Conservation (phyloP, 2,113 vertebrate species). For the Stegastes partitus region DNA sequence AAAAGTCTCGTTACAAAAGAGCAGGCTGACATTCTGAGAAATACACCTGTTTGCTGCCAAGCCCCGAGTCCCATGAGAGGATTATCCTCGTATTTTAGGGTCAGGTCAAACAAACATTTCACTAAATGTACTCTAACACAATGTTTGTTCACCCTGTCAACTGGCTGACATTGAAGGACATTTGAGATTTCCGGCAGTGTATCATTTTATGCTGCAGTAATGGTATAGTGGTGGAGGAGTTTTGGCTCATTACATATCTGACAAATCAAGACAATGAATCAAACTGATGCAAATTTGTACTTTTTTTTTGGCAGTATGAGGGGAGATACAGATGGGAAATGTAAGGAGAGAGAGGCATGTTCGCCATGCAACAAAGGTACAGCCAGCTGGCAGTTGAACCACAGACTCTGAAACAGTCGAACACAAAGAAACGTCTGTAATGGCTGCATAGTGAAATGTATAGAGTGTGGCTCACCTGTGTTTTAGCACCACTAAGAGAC, state of each 20-base stretch:
- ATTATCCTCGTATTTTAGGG: neutral
- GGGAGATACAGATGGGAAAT: neutral
- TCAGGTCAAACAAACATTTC: neutral
- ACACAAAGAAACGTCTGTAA: neutral
- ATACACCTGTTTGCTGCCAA: slow-evolving; percentile 4
- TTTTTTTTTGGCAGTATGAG: neutral
- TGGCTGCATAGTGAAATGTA: too few species aligned
- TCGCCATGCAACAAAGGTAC: neutral
- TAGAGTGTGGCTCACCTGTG: neutral
- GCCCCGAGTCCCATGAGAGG: neutral
- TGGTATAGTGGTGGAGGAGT: too few species aligned
- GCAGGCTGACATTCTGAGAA: neutral
- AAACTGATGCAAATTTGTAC: too few species aligned
- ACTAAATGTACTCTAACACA: neutral
- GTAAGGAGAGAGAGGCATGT: neutral
- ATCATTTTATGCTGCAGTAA: neutral
- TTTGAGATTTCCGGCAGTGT: neutral
- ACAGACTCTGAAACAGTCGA: too few species aligned
- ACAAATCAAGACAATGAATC: too few species aligned
- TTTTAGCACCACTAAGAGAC: neutral
- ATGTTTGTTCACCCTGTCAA: neutral
- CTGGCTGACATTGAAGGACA: neutral
- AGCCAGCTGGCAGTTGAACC: too few species aligned
- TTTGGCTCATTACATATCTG: too few species aligned
- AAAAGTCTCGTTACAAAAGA: neutral